Conservation (phyloP, 2,113 vertebrate genomes). For the Anas platyrhynchos region DNA sequence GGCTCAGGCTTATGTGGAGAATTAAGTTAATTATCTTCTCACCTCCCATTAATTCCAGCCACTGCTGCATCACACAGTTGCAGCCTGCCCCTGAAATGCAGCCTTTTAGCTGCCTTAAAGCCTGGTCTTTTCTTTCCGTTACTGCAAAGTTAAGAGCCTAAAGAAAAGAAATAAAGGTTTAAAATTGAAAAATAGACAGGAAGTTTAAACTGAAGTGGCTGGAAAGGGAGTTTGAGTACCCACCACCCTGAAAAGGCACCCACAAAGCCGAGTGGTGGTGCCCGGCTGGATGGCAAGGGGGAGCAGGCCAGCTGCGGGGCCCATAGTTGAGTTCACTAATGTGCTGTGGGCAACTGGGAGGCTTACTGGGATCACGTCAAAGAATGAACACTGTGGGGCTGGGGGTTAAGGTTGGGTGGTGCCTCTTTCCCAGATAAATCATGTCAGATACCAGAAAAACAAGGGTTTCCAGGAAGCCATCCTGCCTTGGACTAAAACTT, state of each 20-base stretch:
- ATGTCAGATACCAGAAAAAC: background rate
- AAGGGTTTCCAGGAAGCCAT: background rate
- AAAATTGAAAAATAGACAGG: background rate
- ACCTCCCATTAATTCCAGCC: background rate
- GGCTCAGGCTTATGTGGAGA: conserved; percentile 1
- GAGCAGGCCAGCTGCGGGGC: background rate
- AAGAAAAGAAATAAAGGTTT: background rate
- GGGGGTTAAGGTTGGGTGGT: background rate
- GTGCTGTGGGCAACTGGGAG: background rate
- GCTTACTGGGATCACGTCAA: accelerated
- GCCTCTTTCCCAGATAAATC: background rate
- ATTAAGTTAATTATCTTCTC: background rate
- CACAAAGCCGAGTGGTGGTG: background rate
- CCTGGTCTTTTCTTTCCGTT: background rate
- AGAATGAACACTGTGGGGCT: background rate
- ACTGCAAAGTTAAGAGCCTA: background rate
- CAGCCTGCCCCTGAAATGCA: background rate
- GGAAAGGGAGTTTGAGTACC: background rate
- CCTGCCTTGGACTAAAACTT: background rate
- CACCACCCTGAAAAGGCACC: background rate
- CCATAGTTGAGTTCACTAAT: background rate
- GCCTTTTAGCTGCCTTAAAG: background rate
- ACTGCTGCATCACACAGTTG: background rate
- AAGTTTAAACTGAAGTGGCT: background rate
- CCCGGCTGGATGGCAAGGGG: background rate